Conservation (phyloP, 2,113 vertebrate species). For the Brachypteracias leptosomus region DNA sequence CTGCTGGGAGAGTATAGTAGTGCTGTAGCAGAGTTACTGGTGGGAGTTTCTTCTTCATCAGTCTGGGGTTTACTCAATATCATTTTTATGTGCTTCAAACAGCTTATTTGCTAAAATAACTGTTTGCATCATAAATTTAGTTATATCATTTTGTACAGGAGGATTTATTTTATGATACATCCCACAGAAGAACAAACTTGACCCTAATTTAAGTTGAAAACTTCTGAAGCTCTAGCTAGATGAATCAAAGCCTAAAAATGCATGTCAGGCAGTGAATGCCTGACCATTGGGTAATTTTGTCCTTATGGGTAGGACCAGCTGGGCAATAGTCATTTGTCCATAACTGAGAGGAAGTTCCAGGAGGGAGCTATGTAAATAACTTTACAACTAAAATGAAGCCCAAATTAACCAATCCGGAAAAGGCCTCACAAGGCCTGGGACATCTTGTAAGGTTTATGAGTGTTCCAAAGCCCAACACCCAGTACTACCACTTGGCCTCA, state of each 20-base stretch:
- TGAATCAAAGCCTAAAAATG: background rate
- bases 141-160: background rate
- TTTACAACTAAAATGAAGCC: background rate
- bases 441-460: background rate
- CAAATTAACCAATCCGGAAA: background rate
- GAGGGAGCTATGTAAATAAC: background rate
- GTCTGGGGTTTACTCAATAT: background rate
- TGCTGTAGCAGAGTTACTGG: background rate
- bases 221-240: background rate
- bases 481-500: background rate
- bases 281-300: background rate
- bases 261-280: background rate
- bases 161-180: background rate
- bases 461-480: background rate
- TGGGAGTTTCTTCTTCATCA: background rate
- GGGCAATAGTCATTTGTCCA: background rate
- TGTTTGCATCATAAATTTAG: background rate
- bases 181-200: background rate
- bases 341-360: background rate
- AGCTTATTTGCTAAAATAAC: background rate
- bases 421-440: background rate
- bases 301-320: background rate
- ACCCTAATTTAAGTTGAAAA: background rate
- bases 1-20: accelerated
- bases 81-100: background rate